A percentile compares a stretch with the other conserved stretches of the same genome.
Conservation (phyloP, 1,140 invertebrate genomes). For the Drosophila triauraria region DNA sequence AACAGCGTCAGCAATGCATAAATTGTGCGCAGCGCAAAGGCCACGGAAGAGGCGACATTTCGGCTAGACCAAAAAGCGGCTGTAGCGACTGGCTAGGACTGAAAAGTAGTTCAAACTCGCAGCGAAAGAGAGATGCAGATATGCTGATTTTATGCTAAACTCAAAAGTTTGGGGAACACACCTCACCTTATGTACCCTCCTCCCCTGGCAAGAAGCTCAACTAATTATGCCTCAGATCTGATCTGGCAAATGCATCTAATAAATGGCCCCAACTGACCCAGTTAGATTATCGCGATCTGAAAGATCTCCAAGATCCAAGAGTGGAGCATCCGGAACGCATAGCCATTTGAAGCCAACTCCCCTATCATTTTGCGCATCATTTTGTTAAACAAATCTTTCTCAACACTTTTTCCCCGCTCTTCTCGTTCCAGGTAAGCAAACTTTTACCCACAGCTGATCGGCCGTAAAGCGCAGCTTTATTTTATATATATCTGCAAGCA, state of each 20-base stretch:
- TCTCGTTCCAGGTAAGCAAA: slow-evolving; percentile 65
- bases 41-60: slow-evolving; percentile 65
- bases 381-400: slow-evolving; percentile 51
- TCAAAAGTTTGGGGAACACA: slow-evolving; percentile 21
- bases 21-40: slow-evolving; percentile 69
- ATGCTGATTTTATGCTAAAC: slow-evolving; percentile 48
- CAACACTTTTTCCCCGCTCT: slow-evolving; percentile 23
- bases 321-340: slow-evolving; percentile 38
- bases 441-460: slow-evolving; percentile 70
- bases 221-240: slow-evolving; percentile 44
- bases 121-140: slow-evolving; percentile 43
- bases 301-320: slow-evolving; percentile 11
- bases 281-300: slow-evolving; percentile 35
- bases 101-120: slow-evolving; percentile 70
- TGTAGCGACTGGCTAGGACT: neutral
- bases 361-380: slow-evolving; percentile 42
- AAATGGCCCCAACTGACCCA: slow-evolving; percentile 47
- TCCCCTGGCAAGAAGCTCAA: neutral
- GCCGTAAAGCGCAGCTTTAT: slow-evolving; percentile 23
- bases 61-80: slow-evolving; percentile 35
- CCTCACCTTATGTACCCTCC: neutral
- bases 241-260: slow-evolving; percentile 35
- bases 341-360: slow-evolving; percentile 19
- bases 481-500: slow-evolving; percentile 17
- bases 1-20: slow-evolving; percentile 60